Evolutionary conservation across 2,113 vertebrate genomes (phyloP).

Genomic region (Rafetus swinhoei): DNA sequence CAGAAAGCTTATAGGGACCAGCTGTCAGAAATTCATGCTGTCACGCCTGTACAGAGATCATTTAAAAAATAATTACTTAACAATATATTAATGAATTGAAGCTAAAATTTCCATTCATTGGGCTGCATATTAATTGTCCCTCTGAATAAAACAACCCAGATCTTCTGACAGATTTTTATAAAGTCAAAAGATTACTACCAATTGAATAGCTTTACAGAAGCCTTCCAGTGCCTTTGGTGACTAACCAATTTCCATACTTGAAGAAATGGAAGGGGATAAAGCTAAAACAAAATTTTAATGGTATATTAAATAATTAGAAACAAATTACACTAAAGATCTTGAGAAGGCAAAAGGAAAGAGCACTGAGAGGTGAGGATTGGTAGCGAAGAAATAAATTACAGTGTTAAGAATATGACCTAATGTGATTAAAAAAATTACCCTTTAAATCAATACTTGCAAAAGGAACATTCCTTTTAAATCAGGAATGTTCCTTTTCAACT

Average conservation of each 20-base stretch:
- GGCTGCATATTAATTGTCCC: conserved; percentile 15
- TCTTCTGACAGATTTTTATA: conserved; percentile 39
- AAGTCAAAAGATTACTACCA: not conserved
- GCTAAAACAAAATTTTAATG: not conserved
- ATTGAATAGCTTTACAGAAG: conserved; percentile 45
- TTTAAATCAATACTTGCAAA: not conserved
- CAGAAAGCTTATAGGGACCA: conserved; percentile 46
- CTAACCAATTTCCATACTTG: conserved; percentile 55
- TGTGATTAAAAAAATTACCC: not conserved
- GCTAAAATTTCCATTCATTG: conserved; percentile 31
- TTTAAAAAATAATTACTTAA: conserved; percentile 11
- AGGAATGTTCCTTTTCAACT: not conserved
- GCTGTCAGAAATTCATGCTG: conserved; percentile 17
- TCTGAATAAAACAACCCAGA: not conserved
- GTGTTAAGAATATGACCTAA: not conserved
- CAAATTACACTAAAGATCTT: conserved; percentile 1
- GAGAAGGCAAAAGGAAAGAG: not conserved
- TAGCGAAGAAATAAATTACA: not conserved
- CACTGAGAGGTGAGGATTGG: not conserved
- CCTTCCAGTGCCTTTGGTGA: conserved; percentile 21
- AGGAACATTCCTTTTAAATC: not conserved
- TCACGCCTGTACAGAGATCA: not conserved
- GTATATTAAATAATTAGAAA: conserved; percentile 5
- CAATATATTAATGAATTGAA: conserved; percentile 43
- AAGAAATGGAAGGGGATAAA: not conserved